A percentile compares a stretch with the other conserved stretches of the same genome.
Evolutionary conservation across 1,140 invertebrate genomes (phyloP).

Genomic region (Frieseomelitta varia): DNA sequence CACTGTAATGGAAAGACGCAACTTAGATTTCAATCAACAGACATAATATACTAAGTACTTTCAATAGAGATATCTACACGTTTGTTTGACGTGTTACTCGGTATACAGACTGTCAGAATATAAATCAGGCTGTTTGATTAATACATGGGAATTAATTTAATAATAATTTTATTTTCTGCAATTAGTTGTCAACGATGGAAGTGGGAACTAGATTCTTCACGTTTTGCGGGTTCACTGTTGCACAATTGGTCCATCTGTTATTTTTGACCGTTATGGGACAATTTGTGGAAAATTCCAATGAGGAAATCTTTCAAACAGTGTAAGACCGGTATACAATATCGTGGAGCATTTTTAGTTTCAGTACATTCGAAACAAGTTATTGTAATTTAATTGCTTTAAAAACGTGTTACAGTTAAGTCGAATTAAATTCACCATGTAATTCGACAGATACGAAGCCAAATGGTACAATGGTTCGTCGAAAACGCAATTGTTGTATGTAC

Average conservation of each 20-base stretch:
- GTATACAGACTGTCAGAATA: too few species aligned
- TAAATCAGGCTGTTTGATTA: too few species aligned
- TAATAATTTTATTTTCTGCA: neutral
- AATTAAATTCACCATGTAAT: neutral
- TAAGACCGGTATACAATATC: neutral
- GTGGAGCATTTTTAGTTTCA: too few species aligned
- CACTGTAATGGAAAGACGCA: neutral
- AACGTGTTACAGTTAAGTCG: too few species aligned
- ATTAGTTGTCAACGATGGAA: neutral
- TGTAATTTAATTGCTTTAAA: too few species aligned
- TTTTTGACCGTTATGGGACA: conserved; percentile 13
- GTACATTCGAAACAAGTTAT: too few species aligned
- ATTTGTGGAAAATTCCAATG: neutral
- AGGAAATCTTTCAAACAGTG: neutral
- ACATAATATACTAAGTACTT: too few species aligned
- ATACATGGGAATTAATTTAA: neutral
- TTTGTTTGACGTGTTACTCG: too few species aligned
- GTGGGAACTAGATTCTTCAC: neutral
- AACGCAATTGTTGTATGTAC: neutral
- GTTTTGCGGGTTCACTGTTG: neutral
- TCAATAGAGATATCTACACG: too few species aligned
- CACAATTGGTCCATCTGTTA: neutral
- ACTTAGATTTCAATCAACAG: neutral
- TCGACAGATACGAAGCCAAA: neutral
- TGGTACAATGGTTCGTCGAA: neutral